Conservation (phyloP, 2,888 invertebrate species). For the Crocallis elinguaria region DNA sequence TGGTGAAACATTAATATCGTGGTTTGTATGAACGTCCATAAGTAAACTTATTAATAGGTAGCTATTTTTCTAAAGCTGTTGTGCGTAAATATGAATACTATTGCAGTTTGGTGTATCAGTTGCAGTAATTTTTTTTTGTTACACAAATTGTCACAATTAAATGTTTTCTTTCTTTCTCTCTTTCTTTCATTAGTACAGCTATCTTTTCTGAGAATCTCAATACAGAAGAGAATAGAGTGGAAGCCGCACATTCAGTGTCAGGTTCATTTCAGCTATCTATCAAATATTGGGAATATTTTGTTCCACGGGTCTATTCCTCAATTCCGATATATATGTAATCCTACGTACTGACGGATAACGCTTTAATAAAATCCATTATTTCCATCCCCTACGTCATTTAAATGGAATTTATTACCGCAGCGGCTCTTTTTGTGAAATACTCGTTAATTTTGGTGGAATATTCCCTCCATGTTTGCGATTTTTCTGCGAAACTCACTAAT, state of each 20-base stretch:
- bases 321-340: constrained; percentile 19
- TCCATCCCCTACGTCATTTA: constrained; percentile 20
- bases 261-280: too few relatives aligned
- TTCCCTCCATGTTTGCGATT: constrained; percentile 26
- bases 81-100: too few relatives aligned
- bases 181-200: too few relatives aligned
- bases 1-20: neutral
- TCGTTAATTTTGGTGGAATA: constrained; percentile 29
- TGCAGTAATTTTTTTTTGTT: too few relatives aligned
- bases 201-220: too few relatives aligned
- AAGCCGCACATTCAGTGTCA: too few relatives aligned
- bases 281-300: too few relatives aligned
- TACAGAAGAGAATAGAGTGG: too few relatives aligned
- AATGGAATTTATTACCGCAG: constrained; percentile 15
- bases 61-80: neutral
- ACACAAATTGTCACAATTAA: too few relatives aligned
- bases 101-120: too few relatives aligned
- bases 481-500: constrained; percentile 33
- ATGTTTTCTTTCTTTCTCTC: too few relatives aligned
- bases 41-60: neutral
- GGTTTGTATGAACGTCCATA: neutral
- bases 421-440: constrained; percentile 19
- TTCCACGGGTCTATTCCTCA: neutral
- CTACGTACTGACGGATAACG: constrained; percentile 21
- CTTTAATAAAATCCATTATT: constrained; percentile 29